Evolutionary conservation across 2,113 vertebrate species (phyloP), one percentile per base, ranked within the genome.

Genomic region (Takifugu flavidus): DNA sequence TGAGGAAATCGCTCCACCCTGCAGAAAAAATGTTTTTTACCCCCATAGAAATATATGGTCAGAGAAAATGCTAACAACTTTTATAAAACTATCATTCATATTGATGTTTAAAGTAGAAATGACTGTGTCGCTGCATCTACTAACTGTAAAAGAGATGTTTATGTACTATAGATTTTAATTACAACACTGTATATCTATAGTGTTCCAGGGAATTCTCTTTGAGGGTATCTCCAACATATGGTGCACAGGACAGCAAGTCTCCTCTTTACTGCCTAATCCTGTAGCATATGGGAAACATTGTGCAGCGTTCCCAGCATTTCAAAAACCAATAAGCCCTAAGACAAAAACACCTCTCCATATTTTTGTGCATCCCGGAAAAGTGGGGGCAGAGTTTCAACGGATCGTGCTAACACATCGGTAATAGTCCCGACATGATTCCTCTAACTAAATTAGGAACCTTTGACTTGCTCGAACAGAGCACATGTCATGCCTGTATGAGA

Each of bases 401-500:
- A 42, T 65, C 42, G 62, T 60, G 76, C 75, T 73, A 77, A 78
- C 73, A 79, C 60, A 2, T 72, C 56, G 49, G 58, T 75, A 69
- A 72, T 47, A 62, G 66, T 57, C 66, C 62, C 67, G 50, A 78
- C 69, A 76, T 65, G 65, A 83, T 56, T 80, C 56, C 47, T 71
- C 72, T 50, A 67, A 66, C 69, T 58, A 47, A 74, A 81, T 73
- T 59, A 73, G 53, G 66, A 81, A 50, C 57, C 49, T 44, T 53
- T 14, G 29, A 52, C 49, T 74, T 66, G 59, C 51, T 67, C 28
- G 60, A 72, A 57, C n/a, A 6, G 74, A 69, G 70, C 45, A n/a
- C 47, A 53, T 59, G 55, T 65, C 60, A 79, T 82, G 72, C 73
- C 82, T 79, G 75, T 74, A 59, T 72, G 50, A 79, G 56, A 75